Evolutionary conservation across 2,888 invertebrate genomes (phyloP).

Genomic region (Anarsia innoxiella): DNA sequence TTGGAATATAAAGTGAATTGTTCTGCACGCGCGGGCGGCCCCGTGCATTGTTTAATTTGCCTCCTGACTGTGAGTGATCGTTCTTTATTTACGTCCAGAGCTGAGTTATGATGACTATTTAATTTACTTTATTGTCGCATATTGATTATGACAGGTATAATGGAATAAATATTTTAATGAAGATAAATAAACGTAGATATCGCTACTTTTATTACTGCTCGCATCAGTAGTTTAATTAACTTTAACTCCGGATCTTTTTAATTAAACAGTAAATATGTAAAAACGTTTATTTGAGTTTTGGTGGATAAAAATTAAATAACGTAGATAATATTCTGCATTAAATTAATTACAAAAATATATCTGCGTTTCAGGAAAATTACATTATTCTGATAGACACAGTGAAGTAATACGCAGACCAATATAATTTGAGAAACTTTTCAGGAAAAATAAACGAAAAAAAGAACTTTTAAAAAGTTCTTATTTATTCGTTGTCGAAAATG

Average conservation of each 20-base stretch:
- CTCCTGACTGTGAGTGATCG: conserved; percentile 21
- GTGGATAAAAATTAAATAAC: too few relatives aligned
- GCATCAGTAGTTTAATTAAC: too few relatives aligned
- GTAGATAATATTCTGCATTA: too few relatives aligned
- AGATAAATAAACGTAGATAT: conserved; percentile 2
- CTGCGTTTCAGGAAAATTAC: too few relatives aligned
- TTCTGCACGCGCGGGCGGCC: conserved; percentile 23
- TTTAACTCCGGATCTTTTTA: too few relatives aligned
- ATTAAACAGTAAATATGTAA: too few relatives aligned
- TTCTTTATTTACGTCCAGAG: conserved; percentile 21
- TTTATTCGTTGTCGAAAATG: conserved; percentile 61
- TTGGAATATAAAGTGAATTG: conserved; percentile 45
- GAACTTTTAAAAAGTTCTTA: conserved; percentile 53
- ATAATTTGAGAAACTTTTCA: too few relatives aligned
- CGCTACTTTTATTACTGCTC: too few relatives aligned
- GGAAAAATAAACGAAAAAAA: conserved; percentile 36
- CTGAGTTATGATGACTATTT: conserved; percentile 23
- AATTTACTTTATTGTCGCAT: conserved; percentile 23
- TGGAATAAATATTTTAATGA: conserved; percentile 13
- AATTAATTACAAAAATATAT: too few relatives aligned
- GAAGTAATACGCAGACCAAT: too few relatives aligned
- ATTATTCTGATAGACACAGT: too few relatives aligned
- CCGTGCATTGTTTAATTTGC: conserved; percentile 24
- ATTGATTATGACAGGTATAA: conserved; percentile 14
- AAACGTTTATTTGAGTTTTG: too few relatives aligned